Evolutionary conservation across 2,888 invertebrate genomes (phyloP).

Genomic region (Hermodice carunculata): DNA sequence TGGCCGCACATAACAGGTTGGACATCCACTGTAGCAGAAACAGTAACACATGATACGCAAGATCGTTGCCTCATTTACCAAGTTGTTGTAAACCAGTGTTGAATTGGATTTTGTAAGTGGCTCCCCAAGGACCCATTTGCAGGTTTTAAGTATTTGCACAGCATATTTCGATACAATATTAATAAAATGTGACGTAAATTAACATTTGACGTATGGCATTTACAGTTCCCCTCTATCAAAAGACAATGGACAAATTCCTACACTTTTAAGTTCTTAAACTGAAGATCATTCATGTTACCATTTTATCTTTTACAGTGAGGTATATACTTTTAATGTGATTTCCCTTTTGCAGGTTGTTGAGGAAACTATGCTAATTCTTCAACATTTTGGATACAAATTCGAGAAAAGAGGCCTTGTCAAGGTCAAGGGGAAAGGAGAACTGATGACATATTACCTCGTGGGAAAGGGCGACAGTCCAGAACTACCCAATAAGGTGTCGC

Average conservation of each 20-base stretch:
- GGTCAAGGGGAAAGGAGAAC: slow-evolving; percentile 96
- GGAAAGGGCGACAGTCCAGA: slow-evolving; percentile 69
- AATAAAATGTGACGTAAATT: no score
- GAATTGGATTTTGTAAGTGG: no score
- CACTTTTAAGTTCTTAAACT: background rate
- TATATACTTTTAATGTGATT: no score
- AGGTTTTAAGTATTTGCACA: no score
- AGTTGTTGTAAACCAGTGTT: no score
- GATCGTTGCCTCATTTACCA: no score
- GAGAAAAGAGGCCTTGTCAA: slow-evolving; percentile 94
- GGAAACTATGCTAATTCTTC: slow-evolving; percentile 90
- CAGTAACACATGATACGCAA: no score
- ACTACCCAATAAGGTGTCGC: no score
- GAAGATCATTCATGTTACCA: background rate
- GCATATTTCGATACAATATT: no score
- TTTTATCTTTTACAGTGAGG: background rate
- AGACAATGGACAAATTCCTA: background rate
- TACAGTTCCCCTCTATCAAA: background rate
- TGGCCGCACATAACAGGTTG: background rate
- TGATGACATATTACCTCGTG: slow-evolving; percentile 93
- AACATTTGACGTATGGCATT: background rate
- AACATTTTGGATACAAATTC: slow-evolving; percentile 91
- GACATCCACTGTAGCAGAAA: background rate
- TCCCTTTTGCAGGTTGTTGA: slow-evolving; percentile 80
- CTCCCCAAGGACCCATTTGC: no score